These are phyloP conservation scores for Drosophila carrolli DNA, from an alignment of 1,140 invertebrate species.

Conservation along the genomic window DNA sequence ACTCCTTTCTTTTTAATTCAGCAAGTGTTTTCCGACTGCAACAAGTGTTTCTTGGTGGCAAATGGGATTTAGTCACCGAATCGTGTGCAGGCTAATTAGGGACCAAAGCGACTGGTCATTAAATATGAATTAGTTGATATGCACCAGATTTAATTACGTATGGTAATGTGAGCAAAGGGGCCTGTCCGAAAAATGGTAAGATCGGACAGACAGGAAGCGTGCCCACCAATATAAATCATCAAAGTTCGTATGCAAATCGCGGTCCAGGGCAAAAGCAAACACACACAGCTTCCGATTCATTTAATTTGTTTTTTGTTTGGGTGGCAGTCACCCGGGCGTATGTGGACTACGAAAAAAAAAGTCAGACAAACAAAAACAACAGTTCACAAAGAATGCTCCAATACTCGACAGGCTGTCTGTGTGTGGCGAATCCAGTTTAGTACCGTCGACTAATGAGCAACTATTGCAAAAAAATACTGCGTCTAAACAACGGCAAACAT, in stretches of 20 bases:
- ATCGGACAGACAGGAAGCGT: constrained; percentile 62
- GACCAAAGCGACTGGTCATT: background rate
- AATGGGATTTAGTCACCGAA: constrained; percentile 8
- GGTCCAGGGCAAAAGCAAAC: constrained; percentile 29
- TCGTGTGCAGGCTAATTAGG: background rate
- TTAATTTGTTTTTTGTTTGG: constrained; percentile 31
- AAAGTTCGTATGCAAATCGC: constrained; percentile 75
- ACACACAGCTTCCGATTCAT: constrained; percentile 2
- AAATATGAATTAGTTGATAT: background rate
- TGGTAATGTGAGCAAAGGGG: background rate
- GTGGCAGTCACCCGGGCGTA: constrained; percentile 5
- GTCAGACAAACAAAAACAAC: constrained; percentile 4
- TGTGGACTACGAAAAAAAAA: constrained; percentile 12
- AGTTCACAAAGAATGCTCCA: constrained; percentile 37
- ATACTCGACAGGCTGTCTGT: constrained; percentile 36
- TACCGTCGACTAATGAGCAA: constrained; percentile 46
- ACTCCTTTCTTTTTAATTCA: background rate
- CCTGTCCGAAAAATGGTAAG: constrained; percentile 1
- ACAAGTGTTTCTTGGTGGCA: constrained; percentile 20
- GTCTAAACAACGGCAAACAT: constrained; percentile 18
- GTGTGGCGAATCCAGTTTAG: constrained; percentile 46
- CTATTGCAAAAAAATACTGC: constrained; percentile 10
- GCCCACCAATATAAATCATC: constrained; percentile 43
- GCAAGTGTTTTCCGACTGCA: background rate
- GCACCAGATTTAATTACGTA: no score